phyloP scores from a whole-genome alignment of 2,113 vertebrate species.

The Pan troglodytes region DNA sequence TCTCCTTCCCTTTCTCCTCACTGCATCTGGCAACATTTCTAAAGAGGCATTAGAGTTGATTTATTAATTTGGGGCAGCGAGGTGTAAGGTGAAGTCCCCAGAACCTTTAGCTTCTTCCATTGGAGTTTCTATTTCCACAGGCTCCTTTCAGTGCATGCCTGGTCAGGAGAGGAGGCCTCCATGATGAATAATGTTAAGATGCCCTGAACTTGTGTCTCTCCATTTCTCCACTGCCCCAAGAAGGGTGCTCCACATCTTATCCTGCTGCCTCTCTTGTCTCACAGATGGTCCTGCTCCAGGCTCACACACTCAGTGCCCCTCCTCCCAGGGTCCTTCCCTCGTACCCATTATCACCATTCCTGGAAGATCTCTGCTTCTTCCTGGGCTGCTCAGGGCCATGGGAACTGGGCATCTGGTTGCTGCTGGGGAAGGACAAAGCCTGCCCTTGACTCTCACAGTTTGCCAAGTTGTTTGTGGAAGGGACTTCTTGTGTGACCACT shows the following conservation, averaged over 20 bases:
- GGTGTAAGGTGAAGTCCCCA: not conserved
- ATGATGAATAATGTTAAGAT: not conserved
- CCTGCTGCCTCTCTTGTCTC: not conserved
- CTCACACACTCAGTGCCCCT: not conserved
- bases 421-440: not conserved
- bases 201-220: not conserved
- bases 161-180: not conserved
- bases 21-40: not conserved
- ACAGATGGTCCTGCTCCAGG: not conserved
- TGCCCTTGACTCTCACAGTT: not conserved
- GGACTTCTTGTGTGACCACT: not conserved
- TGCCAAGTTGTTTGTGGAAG: not conserved
- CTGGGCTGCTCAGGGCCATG: not conserved
- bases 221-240: not conserved
- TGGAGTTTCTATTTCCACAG: not conserved
- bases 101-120: not conserved
- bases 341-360: not conserved
- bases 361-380: not conserved
- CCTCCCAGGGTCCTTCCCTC: rapidly evolving
- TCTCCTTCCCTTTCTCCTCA: not conserved
- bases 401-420: not conserved
- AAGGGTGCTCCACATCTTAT: not conserved
- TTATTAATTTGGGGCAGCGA: not conserved
- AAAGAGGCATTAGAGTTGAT: not conserved
- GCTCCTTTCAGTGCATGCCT: not conserved